phyloP scores from a whole-genome alignment of 2,888 invertebrate genomes.

The Orchesellides sinensis region DNA sequence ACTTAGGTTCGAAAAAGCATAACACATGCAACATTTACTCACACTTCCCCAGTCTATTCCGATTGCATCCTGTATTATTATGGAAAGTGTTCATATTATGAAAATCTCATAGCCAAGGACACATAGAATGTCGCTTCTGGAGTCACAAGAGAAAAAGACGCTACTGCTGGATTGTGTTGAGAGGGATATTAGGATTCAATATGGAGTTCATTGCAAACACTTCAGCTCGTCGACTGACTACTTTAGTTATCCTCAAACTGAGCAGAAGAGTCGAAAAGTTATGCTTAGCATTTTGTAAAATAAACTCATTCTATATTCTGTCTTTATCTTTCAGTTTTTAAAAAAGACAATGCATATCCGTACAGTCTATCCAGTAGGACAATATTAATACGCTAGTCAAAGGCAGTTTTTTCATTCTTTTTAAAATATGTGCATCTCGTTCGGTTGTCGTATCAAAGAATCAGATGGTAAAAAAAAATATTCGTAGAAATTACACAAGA shows the following conservation, averaged over 20 bases:
- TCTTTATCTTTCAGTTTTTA: neutral
- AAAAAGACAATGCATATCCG: no score
- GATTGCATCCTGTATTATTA: no score
- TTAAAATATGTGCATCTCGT: no score
- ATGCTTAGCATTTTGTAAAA: neutral
- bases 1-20: no score
- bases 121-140: neutral
- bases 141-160: conserved; percentile 8
- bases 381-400: neutral
- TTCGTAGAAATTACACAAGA: neutral
- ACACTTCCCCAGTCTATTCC: no score
- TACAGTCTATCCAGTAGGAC: neutral
- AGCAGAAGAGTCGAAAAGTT: neutral
- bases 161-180: conserved; percentile 26
- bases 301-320: neutral
- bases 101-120: no score
- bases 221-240: conserved; percentile 43
- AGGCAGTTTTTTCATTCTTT: no score
- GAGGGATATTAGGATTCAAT: conserved; percentile 65
- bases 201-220: conserved; percentile 71
- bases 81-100: no score
- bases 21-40: no score
- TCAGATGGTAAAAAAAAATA: conserved; percentile 1
- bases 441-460: no score
- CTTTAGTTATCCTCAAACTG: conserved; percentile 4